phyloP scores from a whole-genome alignment of 2,113 vertebrate species.

The Craseonycteris thonglongyai region DNA sequence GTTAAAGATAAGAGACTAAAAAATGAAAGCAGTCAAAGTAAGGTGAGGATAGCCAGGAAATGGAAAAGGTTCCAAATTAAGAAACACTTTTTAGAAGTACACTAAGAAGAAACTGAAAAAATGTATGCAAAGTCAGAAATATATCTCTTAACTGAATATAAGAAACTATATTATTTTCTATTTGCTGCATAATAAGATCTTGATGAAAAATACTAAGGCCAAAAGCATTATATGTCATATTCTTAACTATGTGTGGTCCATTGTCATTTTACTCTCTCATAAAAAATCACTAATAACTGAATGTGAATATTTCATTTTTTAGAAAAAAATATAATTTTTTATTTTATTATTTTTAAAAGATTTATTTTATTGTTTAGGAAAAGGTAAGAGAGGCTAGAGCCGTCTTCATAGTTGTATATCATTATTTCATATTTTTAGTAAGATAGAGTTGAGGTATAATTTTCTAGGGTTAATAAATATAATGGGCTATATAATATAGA shows the following conservation, averaged over 20 bases:
- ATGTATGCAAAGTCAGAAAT: background rate
- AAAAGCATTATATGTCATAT: background rate
- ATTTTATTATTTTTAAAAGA: no score
- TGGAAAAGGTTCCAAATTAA: background rate
- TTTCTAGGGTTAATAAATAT: background rate
- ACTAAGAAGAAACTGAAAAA: background rate
- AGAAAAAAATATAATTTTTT: slow-evolving; percentile 12
- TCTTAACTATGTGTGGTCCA: background rate
- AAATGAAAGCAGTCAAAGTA: background rate
- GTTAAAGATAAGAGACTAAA: background rate
- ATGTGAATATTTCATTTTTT: slow-evolving; percentile 23
- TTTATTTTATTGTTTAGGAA: no score
- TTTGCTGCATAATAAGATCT: background rate
- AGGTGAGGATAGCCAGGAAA: background rate
- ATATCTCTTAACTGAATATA: background rate
- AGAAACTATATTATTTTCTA: background rate
- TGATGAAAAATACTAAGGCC: background rate
- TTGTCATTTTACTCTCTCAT: background rate
- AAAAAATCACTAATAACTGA: background rate
- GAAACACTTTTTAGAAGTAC: background rate
- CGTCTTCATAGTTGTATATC: no score
- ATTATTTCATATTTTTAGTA: slow-evolving; percentile 24
- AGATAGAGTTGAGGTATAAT: background rate
- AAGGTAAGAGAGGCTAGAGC: no score
- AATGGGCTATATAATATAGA: background rate